Evolutionary conservation across 2,797 vertebrate species (phyloP).

Genomic region (Tenualosa ilisha): DNA sequence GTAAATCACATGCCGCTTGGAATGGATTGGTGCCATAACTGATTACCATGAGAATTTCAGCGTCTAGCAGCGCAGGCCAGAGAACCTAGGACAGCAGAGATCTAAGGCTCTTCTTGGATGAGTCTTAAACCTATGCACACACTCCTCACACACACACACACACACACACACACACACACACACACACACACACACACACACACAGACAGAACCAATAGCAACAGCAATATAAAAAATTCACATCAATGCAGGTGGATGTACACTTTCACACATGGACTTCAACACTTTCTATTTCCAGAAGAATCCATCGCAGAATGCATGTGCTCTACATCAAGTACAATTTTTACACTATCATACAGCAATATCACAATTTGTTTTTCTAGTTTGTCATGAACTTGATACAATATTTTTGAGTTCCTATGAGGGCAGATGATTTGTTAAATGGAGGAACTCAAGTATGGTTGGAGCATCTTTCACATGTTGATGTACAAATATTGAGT

Average conservation of each 20-base stretch:
- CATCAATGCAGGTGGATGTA: not conserved
- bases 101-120: not conserved
- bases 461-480: not conserved
- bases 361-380: not conserved
- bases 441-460: not conserved
- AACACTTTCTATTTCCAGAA: not conserved
- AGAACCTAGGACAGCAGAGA: conserved; percentile 54
- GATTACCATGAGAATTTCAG: conserved; percentile 70
- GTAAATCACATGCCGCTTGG: conserved; percentile 73
- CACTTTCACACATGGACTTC: not conserved
- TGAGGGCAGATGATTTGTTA: not conserved
- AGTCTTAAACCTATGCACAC: not conserved
- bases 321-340: not conserved
- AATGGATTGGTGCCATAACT: conserved; percentile 73
- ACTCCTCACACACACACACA: conserved; percentile 32
- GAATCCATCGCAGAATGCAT: not conserved
- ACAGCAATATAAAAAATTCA: not conserved
- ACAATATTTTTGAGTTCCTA: not conserved
- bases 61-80: conserved; percentile 58
- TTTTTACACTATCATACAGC: not conserved
- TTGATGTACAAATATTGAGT: not conserved
- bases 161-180: conserved; percentile 32
- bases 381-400: not conserved
- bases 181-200: conserved; percentile 38
- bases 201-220: conserved; percentile 55